phyloP scores from a whole-genome alignment of 2,888 invertebrate genomes.

The Clusia tigrina region DNA sequence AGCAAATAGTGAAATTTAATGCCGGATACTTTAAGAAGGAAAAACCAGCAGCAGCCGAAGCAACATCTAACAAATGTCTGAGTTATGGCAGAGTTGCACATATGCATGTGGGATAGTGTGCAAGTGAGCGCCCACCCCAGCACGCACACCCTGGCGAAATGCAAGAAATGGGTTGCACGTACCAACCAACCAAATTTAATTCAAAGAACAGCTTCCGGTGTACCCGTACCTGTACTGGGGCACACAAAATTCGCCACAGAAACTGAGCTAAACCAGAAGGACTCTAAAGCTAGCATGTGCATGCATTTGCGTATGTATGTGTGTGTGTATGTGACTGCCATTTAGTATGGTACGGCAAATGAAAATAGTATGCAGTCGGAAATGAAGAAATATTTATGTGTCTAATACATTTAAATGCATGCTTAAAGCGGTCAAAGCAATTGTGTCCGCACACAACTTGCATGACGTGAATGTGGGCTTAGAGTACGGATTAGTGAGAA shows the following conservation, averaged over 20 bases:
- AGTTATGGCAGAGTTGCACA: background rate
- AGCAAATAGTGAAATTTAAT: conserved; percentile 43
- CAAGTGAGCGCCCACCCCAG: conserved; percentile 4
- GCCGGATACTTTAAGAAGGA: conserved; percentile 26
- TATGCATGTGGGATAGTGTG: background rate
- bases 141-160: conserved; percentile 5
- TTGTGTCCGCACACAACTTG: background rate
- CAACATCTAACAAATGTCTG: background rate
- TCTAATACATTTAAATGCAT: conserved; percentile 18
- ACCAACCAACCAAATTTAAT: background rate
- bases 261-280: too few species aligned
- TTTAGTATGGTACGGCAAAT: background rate
- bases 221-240: conserved; percentile 21
- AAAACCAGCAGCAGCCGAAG: background rate
- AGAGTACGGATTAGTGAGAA: too few species aligned
- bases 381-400: conserved; percentile 23
- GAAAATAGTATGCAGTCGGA: conserved; percentile 6
- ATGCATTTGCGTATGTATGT: background rate
- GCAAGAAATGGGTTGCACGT: conserved; percentile 7
- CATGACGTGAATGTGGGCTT: too few species aligned
- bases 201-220: background rate
- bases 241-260: conserved; percentile 17
- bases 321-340: background rate
- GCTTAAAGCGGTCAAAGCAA: background rate
- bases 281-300: too few species aligned